Conservation (phyloP, 2,113 vertebrate genomes). For the Spea bombifrons region DNA sequence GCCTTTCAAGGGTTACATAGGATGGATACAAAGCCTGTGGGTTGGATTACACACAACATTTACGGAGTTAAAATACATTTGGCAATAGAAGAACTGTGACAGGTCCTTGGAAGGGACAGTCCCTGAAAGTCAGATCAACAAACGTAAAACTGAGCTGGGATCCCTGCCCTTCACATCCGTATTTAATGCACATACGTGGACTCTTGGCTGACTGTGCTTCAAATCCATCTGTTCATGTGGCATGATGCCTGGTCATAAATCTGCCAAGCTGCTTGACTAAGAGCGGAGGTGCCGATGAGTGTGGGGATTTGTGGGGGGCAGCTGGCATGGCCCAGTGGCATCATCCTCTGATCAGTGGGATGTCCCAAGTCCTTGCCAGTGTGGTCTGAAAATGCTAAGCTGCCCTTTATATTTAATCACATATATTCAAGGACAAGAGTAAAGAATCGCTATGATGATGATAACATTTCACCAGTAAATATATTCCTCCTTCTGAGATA, state of each 20-base stretch:
- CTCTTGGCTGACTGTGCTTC: slow-evolving; percentile 34
- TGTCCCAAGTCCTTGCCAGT: slow-evolving; percentile 39
- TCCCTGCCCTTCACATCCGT: slow-evolving; percentile 38
- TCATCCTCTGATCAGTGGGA: slow-evolving; percentile 45
- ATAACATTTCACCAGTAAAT: not conserved
- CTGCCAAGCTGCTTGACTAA: slow-evolving; percentile 46
- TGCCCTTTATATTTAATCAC: slow-evolving; percentile 20
- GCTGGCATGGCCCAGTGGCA: slow-evolving; percentile 40
- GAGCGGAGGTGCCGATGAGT: slow-evolving; percentile 40
- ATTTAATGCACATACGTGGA: slow-evolving; percentile 45
- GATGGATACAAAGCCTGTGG: too few relatives aligned
- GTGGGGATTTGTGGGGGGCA: slow-evolving; percentile 30
- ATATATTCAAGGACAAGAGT: not conserved
- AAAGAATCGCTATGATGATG: not conserved
- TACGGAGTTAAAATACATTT: slow-evolving; percentile 28
- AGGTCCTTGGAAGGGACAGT: slow-evolving; percentile 25
- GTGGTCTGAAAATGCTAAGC: slow-evolving; percentile 36
- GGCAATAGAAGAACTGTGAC: slow-evolving; percentile 35
- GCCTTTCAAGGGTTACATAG: too few relatives aligned
- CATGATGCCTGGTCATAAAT: slow-evolving; percentile 28
- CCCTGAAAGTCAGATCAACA: slow-evolving; percentile 21
- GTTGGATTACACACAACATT: too few relatives aligned
- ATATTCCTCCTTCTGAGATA: not conserved
- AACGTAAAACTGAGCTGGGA: slow-evolving; percentile 30
- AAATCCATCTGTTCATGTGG: slow-evolving; percentile 43